Evolutionary conservation across 2,888 invertebrate genomes (phyloP).

Genomic region (Branchipolynoe longqiensis): DNA sequence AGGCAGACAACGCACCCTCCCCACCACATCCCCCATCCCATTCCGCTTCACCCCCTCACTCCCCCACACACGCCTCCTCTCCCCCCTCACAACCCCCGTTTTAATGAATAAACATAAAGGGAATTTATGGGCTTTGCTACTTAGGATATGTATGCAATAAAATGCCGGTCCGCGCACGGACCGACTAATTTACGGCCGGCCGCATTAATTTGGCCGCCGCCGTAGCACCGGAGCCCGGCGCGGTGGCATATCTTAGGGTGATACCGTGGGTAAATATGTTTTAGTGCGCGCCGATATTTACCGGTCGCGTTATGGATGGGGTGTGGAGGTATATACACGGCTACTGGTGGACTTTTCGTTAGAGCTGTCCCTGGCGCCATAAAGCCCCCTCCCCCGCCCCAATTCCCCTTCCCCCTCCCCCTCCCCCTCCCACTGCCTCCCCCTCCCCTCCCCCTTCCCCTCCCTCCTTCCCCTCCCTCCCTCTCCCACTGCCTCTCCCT

Average conservation of each 20-base stretch:
- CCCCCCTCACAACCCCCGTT: slow-evolving; percentile 9
- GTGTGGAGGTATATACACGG: background rate
- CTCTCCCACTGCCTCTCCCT: too few species aligned
- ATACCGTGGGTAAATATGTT: slow-evolving; percentile 47
- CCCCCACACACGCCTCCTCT: too few species aligned
- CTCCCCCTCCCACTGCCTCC: too few species aligned
- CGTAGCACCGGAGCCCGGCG: background rate
- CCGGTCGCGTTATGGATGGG: slow-evolving; percentile 18
- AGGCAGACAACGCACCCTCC: slow-evolving; percentile 13
- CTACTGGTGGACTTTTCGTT: slow-evolving; percentile 29
- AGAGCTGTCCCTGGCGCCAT: background rate
- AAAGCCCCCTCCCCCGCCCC: too few species aligned
- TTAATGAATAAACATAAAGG: slow-evolving; percentile 57
- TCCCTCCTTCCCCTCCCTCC: too few species aligned
- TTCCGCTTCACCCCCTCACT: too few species aligned
- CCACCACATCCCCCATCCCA: too few species aligned
- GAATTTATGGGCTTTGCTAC: slow-evolving; percentile 50
- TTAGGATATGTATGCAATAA: slow-evolving; percentile 57
- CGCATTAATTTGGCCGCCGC: slow-evolving; percentile 23
- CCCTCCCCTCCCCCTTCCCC: too few species aligned
- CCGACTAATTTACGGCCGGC: slow-evolving; percentile 21
- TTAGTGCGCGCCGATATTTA: slow-evolving; percentile 25
- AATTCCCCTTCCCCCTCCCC: too few species aligned
- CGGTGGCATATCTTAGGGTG: slow-evolving; percentile 33
- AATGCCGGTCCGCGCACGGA: slow-evolving; percentile 19